Percentiles rank a stretch among this genome's conserved stretches.
phyloP scores from a whole-genome alignment of 2,888 invertebrate genomes.

The Lithophane socia region DNA sequence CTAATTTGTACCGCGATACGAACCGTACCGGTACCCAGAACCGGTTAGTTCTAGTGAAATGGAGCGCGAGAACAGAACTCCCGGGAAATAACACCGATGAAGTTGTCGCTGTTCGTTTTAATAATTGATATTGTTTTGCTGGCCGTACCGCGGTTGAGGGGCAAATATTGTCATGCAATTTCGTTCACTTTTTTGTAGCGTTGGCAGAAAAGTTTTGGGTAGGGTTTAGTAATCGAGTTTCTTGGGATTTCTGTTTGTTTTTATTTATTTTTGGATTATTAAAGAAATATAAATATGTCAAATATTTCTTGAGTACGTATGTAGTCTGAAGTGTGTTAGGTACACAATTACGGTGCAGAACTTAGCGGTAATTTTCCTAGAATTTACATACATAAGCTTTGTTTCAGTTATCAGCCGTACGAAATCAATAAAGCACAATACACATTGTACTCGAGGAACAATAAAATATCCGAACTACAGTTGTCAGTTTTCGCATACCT shows the following conservation, averaged over 20 bases:
- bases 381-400: background rate
- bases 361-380: background rate
- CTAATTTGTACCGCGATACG: conserved; percentile 59
- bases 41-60: conserved; percentile 66
- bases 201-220: conserved; percentile 16
- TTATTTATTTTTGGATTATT: background rate
- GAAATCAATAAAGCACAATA: conserved; percentile 13
- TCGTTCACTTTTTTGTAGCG: conserved; percentile 27
- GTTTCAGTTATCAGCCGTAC: background rate
- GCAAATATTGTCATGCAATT: conserved; percentile 50
- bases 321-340: no score
- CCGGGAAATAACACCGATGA: conserved; percentile 68
- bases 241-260: background rate
- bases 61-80: conserved; percentile 65
- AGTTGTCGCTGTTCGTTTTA: conserved; percentile 62
- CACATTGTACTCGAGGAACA: conserved; percentile 29
- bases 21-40: conserved; percentile 36
- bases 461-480: conserved; percentile 42
- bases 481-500: conserved; percentile 41
- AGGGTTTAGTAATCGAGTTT: background rate
- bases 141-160: conserved; percentile 36
- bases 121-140: conserved; percentile 67
- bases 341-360: no score
- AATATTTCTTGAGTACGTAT: no score
- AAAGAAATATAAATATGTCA: no score